Base-by-base conservation (phyloP, 2,797 vertebrate genomes). In the Leontopithecus rosalia region DNA sequence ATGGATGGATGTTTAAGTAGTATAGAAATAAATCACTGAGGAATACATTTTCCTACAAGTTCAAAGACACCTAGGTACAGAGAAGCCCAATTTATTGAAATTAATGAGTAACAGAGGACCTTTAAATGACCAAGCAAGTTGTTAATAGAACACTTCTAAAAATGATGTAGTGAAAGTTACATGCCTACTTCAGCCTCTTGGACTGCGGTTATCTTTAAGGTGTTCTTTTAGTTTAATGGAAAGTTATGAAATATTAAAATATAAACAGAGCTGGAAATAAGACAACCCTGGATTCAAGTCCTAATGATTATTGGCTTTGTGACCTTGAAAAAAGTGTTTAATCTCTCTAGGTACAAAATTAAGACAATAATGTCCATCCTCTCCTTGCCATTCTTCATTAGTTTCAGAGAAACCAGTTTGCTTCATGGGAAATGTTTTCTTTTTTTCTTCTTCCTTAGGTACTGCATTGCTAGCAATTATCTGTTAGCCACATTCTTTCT, bases 21-120 rank as follows among this genome's bases (percentile, higher is more conserved):
- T 48, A 19, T 57, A 81, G 5, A n/a, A 94, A 82, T 50, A 55
- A 55, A n/a, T 75, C 72, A 67, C 19, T 8, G 3, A 95, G 7
- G 30, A 77, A 82, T 89, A 80, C 4, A 83, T 79, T 93, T 75
- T 28, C 24, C 64, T 75, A 43, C 24, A 94, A 79, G 26, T 84
- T 84, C 86, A 77, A 93, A 88, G 26, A 79, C 2, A 87, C 11
- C 12, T 75, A 93, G 3, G 11, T 14, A 79, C 22, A 30, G 30
- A 88, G 26, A 76, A 87, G 41, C 22, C 17, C 15, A 50, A 79
- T 46, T 76, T 93, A 96, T 90, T 97, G 83, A 89, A 94, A 89
- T 90, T 91, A 93, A 93, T 88, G 41, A 85, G 33, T 80, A 86
- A 61, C 22, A 97, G 48, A 92, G 80, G 26, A 19, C 88, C 8